Evolutionary conservation across 1,140 invertebrate genomes (phyloP).

Genomic region (Yoshiicerus persimilis): DNA sequence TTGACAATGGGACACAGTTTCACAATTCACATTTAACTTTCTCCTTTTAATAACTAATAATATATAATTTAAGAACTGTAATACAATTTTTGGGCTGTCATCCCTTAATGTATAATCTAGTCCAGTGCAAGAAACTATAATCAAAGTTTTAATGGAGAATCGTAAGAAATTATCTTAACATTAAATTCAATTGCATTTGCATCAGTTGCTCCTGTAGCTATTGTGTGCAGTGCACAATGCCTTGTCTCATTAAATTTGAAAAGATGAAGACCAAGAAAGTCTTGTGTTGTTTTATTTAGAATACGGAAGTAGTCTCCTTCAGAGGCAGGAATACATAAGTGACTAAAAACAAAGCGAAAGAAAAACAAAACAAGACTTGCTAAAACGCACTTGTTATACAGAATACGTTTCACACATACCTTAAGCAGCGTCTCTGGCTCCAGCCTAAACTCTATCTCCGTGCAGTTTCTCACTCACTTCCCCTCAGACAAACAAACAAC

Average conservation of each 20-base stretch:
- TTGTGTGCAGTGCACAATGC: neutral
- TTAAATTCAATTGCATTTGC: neutral
- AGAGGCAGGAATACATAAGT: neutral
- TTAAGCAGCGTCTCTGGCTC: neutral
- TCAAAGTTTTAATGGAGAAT: neutral
- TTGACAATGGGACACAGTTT: neutral
- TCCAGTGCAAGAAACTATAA: too few relatives aligned
- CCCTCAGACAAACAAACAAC: neutral
- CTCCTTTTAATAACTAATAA: neutral
- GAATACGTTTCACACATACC: neutral
- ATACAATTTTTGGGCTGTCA: neutral
- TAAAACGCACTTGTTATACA: neutral
- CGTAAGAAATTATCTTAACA: neutral
- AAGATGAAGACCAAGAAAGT: neutral
- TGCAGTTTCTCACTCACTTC: neutral
- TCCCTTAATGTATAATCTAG: too few relatives aligned
- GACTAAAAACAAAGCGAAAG: neutral
- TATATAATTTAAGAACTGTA: neutral
- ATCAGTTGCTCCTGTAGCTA: neutral
- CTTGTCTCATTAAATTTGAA: neutral
- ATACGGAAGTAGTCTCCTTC: neutral
- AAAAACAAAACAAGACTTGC: neutral
- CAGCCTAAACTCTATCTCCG: neutral
- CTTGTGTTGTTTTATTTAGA: neutral
- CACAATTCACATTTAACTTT: neutral